Conservation (phyloP, 2,888 invertebrate genomes). For the Perizoma affinitatum region DNA sequence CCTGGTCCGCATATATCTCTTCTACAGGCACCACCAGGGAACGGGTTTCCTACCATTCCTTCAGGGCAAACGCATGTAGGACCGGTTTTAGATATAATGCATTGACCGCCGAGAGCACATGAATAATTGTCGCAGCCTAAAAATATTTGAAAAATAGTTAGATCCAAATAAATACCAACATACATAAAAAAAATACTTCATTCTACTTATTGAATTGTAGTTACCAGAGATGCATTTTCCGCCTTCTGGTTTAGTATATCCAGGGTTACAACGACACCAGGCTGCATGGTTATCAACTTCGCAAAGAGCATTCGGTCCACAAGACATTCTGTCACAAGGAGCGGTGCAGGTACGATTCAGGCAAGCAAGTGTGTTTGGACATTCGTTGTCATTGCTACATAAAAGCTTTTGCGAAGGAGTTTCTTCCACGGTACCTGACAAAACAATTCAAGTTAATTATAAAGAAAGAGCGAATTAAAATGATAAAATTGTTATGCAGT, state of each 20-base stretch:
- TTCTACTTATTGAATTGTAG: not conserved
- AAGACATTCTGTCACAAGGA: constrained; percentile 90
- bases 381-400: constrained; percentile 89
- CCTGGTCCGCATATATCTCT: constrained; percentile 92
- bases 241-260: constrained; percentile 90
- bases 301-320: constrained; percentile 93
- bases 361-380: constrained; percentile 92
- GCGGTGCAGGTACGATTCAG: constrained; percentile 91
- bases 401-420: constrained; percentile 85
- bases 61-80: constrained; percentile 95
- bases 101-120: constrained; percentile 93
- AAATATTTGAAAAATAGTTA: constrained; percentile 45
- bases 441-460: constrained; percentile 9
- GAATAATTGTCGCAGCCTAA: constrained; percentile 89
- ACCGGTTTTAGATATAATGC: constrained; percentile 92
- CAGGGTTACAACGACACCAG: constrained; percentile 94
- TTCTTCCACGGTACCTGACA: constrained; percentile 64
- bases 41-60: constrained; percentile 94
- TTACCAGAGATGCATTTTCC: constrained; percentile 94
- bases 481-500: not conserved
- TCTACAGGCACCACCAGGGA: constrained; percentile 93
- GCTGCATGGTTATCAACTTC: constrained; percentile 94
- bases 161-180: not conserved
- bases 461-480: not conserved
- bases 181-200: not conserved